Conservation (phyloP, 2,113 vertebrate species). For the Scopus umbretta region DNA sequence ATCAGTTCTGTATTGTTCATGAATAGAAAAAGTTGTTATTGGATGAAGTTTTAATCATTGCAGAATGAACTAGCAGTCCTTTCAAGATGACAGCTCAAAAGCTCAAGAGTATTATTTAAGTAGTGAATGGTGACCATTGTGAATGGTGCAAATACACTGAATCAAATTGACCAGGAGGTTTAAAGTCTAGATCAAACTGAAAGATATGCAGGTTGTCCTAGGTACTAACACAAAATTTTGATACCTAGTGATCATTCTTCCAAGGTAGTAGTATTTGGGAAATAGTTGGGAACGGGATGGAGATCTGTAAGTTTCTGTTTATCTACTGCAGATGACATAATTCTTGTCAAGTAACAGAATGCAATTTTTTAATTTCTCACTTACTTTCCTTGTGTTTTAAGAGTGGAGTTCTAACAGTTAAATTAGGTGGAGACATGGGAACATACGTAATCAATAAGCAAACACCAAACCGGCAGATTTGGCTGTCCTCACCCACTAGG, state of each 20-base stretch:
- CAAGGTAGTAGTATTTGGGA: background rate
- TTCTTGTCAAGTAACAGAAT: background rate
- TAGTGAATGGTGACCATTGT: background rate
- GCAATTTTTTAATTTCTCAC: background rate
- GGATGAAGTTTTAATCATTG: background rate
- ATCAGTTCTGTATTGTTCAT: background rate
- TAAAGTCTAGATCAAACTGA: background rate
- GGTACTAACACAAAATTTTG: background rate
- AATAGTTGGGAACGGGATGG: background rate
- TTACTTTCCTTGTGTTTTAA: conserved; percentile 48
- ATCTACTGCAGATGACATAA: background rate
- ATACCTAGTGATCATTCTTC: background rate
- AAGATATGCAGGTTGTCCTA: background rate
- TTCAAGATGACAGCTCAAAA: background rate
- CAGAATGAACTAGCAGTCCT: background rate
- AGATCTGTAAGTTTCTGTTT: background rate
- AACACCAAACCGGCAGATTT: conserved; percentile 94
- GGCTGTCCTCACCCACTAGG: conserved; percentile 95
- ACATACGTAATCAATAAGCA: conserved; percentile 98
- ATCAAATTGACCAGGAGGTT: background rate
- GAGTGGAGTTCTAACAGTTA: conserved; percentile 90
- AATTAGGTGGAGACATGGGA: conserved; percentile 83
- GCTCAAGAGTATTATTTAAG: background rate
- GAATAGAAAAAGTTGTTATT: background rate
- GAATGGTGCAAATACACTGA: background rate